Conservation (phyloP, 2,113 vertebrate genomes). For the Cygnus buccinator region DNA sequence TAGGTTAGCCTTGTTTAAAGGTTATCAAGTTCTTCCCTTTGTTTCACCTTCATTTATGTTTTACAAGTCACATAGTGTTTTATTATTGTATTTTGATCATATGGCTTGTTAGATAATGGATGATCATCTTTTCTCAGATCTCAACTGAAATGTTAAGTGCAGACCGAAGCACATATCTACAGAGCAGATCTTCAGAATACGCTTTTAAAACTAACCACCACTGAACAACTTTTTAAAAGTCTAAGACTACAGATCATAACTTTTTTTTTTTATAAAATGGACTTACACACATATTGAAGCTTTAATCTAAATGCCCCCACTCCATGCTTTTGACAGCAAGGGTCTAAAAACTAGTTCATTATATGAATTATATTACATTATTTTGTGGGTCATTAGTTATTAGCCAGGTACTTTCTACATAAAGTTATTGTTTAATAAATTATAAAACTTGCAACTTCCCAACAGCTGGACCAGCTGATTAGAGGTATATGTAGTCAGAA, state of each 20-base stretch:
- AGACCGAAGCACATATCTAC: neutral
- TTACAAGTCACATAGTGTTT: constrained; percentile 42
- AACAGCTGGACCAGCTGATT: neutral
- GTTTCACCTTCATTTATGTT: constrained; percentile 43
- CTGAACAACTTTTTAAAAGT: neutral
- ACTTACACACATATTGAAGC: neutral
- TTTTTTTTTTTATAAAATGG: neutral
- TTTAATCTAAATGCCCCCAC: neutral
- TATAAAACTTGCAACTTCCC: neutral
- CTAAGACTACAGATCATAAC: neutral
- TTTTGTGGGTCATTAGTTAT: neutral
- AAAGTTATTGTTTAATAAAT: neutral
- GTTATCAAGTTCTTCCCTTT: constrained; percentile 8
- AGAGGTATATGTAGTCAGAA: neutral
- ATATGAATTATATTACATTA: neutral
- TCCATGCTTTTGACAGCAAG: fast-evolving
- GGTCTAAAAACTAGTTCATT: neutral
- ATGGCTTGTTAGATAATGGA: constrained; percentile 31
- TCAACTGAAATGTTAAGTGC: neutral
- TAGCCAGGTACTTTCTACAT: neutral
- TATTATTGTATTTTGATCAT: constrained; percentile 52
- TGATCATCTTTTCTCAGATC: neutral
- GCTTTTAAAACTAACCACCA: neutral
- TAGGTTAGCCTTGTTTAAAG: constrained; percentile 35
- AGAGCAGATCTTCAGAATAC: neutral